Evolutionary conservation across 1,140 invertebrate genomes (phyloP), one percentile per base, ranked within the genome.

Genomic region (Stratiolaelaps scimitus): DNA sequence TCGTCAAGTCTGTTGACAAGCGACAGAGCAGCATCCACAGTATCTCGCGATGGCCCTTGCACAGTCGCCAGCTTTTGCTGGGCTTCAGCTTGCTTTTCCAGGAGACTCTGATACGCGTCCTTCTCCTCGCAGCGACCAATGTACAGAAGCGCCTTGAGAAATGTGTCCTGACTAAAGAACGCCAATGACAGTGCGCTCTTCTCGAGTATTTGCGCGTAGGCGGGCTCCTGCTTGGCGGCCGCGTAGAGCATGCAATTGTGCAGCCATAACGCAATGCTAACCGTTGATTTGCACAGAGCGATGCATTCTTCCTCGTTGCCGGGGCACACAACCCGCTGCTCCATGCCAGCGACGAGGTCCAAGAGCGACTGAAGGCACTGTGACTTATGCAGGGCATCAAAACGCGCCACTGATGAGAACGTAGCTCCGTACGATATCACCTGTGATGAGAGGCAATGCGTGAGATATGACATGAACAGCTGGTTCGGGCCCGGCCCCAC

Each of bases 401-500:
- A 93, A 77, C 69, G 66, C 28, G 67, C 84, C 65, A 95, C 87
- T 70, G 88, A 82, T 73, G 86, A 84, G 17, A 95, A 73, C 0
- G 92, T 88, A 13, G 89, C 87, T 17, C 87, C 86, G 77, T 90
- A 88, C 1, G 89, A 91, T 0, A 96, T 86, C 47, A 83, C 81
- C 74, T 84, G 88, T 29, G 89, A 87, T 71, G 87, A 87, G 40
- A 94, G 76, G 4, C 87, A 92, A 78, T 96, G 90, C 74, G 87
- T 89, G 34, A 96, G 79, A 76, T 94, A 95, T 19, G 88, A 90
- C 68, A 96, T 78, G 34, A 93, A 86, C 68, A 93, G 76, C 72
- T 86, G 82, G 78, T 94, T 94, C 2, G 91, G 91, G 29, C 86
- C 88, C 46, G 87, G 87, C 66, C 90, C 91, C 65, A 92, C 87